Evolutionary conservation across 2,113 vertebrate species (phyloP), one percentile per base, ranked within the genome.

Genomic region (Zosterops borbonicus): DNA sequence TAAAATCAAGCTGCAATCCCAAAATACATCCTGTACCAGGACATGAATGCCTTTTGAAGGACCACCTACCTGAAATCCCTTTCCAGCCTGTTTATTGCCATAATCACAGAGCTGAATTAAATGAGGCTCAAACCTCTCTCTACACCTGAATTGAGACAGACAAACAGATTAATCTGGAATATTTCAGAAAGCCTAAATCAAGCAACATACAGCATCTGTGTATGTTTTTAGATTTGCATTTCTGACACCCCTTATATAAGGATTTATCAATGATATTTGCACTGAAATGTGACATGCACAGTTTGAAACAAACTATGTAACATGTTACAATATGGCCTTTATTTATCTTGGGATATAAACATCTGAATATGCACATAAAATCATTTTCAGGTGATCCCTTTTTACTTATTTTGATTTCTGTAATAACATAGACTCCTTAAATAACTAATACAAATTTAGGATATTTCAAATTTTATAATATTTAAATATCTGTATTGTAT

Each of bases 281-380:
- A 47, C 6, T 52, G 49, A 64, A 71, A 56, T 5, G 23, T 22
- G 67, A 49, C 24, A n/a, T 1, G 2, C 3, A 28, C 2, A 25
- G 18, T 20, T 86, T 44, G 22, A 12, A 81, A 46, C 25, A 74
- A 19, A 44, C 44, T 18, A 19, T 44, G 18, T 44, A 44, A 44
- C 18, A 44, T 44, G 11, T 46, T 65, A 35, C 1, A 71, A 47
- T 11, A 39, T 0, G 2, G 9, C 4, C 1, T 20, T 37, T n/a
- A 12, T 46, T 84, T 73, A 50, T 35, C 18, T 2, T 53, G 24
- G 82, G 21, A 65, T 20, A 37, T 4, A 60, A 74, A 56, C 14
- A 55, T 33, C 27, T 53, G 22, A 58, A 81, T 29, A 29, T 0
- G 1, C 33, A n/a, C 13, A 31, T 24, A 19, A 46, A 41, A 79